Evolutionary conservation across 2,797 vertebrate species (phyloP).

Genomic region (Graptemys geographica): DNA sequence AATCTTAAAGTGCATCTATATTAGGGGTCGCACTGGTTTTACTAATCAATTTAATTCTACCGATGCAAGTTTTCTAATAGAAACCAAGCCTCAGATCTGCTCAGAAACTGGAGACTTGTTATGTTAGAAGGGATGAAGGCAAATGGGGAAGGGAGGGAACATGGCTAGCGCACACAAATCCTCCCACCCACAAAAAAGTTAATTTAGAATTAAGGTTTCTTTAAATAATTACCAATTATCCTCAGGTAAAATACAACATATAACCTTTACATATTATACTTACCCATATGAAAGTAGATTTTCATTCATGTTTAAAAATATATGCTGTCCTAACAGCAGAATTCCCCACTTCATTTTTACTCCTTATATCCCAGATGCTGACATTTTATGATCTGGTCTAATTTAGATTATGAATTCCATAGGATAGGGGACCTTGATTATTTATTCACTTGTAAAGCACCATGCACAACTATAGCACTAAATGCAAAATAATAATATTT

Average conservation of each 20-base stretch:
- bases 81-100: not conserved
- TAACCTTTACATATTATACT: not conserved
- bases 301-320: not conserved
- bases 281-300: not conserved
- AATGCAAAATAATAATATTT: not conserved
- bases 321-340: not conserved
- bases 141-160: not conserved
- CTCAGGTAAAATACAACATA: not conserved
- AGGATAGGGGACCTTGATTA: not conserved
- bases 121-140: not conserved
- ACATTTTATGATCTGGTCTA: not conserved
- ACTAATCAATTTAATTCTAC: not conserved
- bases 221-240: not conserved
- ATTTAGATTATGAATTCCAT: not conserved
- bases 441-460: not conserved
- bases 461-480: fast-evolving
- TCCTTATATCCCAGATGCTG: fast-evolving
- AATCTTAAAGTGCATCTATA: not conserved
- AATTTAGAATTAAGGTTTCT: not conserved
- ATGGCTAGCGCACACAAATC: fast-evolving
- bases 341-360: fast-evolving
- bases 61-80: not conserved
- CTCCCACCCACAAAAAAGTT: not conserved
- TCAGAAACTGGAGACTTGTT: not conserved
- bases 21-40: not conserved